Percentiles rank a stretch among this genome's conserved stretches.
phyloP scores from a whole-genome alignment of 1,140 invertebrate species.

The Drosophila setifemur region DNA sequence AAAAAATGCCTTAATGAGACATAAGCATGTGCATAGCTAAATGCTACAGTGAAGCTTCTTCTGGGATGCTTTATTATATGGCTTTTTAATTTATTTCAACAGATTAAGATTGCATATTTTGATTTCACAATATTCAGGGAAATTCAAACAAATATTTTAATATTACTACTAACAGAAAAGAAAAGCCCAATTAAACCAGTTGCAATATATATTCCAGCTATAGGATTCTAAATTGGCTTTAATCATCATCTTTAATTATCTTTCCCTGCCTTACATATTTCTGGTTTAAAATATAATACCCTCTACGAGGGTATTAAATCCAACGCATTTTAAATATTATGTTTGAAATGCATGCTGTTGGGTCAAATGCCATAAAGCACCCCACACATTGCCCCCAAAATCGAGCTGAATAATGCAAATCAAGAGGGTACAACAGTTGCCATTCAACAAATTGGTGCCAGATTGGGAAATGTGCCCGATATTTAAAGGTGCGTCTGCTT shows the following conservation, averaged over 20 bases:
- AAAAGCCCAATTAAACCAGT: no score
- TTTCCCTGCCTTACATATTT: not conserved
- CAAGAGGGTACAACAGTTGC: not conserved
- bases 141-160: no score
- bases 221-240: no score
- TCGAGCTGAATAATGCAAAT: constrained; percentile 23
- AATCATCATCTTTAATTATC: not conserved
- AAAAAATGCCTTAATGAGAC: constrained; percentile 35
- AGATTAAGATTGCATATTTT: no score
- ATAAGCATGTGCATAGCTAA: constrained; percentile 28
- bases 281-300: not conserved
- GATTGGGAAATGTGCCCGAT: constrained; percentile 18
- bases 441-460: constrained; percentile 10
- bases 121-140: no score
- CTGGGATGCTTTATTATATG: not conserved
- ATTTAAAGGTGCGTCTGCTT: not conserved
- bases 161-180: no score
- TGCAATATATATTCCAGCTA: no score
- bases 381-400: not conserved
- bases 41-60: constrained; percentile 13
- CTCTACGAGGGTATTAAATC: not conserved
- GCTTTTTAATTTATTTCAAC: no score
- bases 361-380: not conserved
- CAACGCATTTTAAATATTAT: not conserved
- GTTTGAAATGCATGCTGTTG: not conserved